phyloP scores from a whole-genome alignment of 2,113 vertebrate genomes.

The Halichoeres trimaculatus region DNA sequence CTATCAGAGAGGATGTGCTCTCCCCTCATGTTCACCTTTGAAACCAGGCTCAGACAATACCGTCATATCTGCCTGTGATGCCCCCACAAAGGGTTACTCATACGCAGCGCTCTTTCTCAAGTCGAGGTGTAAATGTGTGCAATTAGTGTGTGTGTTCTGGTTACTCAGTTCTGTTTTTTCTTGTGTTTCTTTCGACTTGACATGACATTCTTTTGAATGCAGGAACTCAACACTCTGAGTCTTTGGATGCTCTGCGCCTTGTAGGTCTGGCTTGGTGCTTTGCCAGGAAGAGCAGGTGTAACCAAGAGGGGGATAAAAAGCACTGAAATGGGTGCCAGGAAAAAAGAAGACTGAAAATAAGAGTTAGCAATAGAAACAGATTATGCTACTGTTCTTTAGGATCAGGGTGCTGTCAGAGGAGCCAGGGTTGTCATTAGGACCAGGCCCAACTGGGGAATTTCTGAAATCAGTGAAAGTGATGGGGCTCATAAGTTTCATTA shows the following conservation, averaged over 20 bases:
- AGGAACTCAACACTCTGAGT: not conserved
- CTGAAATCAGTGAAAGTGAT: no score
- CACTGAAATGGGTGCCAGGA: conserved; percentile 16
- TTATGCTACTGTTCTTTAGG: no score
- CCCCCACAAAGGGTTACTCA: conserved; percentile 38
- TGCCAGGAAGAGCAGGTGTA: conserved; percentile 50
- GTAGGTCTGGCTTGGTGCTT: conserved; percentile 24
- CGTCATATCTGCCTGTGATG: conserved; percentile 51
- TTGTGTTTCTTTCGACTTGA: not conserved
- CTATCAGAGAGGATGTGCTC: conserved; percentile 63
- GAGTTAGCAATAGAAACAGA: not conserved
- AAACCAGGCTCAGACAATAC: conserved; percentile 71
- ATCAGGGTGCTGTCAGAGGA: no score
- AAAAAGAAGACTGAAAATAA: not conserved
- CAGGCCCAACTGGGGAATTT: no score
- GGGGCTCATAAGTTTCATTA: no score
- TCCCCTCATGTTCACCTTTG: conserved; percentile 54
- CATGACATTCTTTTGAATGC: conserved; percentile 16
- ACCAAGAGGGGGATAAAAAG: conserved; percentile 31
- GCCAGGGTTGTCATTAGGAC: no score
- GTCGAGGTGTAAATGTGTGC: not conserved
- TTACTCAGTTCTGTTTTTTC: not conserved
- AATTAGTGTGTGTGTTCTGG: not conserved
- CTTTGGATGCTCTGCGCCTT: conserved; percentile 7
- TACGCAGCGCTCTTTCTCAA: conserved; percentile 21